Evolutionary conservation across 2,113 vertebrate genomes (phyloP).

Genomic region (Cranoglanis bouderius): DNA sequence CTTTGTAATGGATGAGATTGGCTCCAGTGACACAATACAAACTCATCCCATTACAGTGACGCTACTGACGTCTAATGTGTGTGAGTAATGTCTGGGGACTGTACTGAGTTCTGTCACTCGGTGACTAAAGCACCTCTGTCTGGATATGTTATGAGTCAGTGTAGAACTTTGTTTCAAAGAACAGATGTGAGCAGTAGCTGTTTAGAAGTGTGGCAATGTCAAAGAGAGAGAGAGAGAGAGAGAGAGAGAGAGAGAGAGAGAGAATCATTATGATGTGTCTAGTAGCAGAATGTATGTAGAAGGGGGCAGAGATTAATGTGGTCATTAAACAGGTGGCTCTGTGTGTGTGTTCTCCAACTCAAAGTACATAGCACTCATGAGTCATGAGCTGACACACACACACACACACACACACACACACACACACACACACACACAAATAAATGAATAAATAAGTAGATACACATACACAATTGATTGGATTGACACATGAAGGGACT

Average conservation of each 20-base stretch:
- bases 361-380: conserved; percentile 41
- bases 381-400: conserved; percentile 16
- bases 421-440: not conserved
- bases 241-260: no score
- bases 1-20: not conserved
- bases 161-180: not conserved
- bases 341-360: conserved; percentile 37
- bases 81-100: conserved; percentile 3
- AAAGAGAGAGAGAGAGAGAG: not conserved
- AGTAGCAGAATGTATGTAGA: conserved; percentile 11
- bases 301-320: conserved; percentile 28
- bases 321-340: conserved; percentile 51
- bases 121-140: conserved; percentile 35
- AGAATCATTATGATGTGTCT: not conserved
- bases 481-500: not conserved
- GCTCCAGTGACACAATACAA: not conserved
- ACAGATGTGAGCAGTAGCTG: not conserved
- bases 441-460: not conserved
- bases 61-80: not conserved
- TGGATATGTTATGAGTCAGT: conserved; percentile 14
- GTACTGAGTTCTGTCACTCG: conserved; percentile 7
- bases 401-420: not conserved
- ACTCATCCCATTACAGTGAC: not conserved
- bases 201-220: not conserved
- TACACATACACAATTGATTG: not conserved